A percentile compares a stretch with the other conserved stretches of the same genome.
phyloP scores from a whole-genome alignment of 2,797 vertebrate species.

The Gouania willdenowi region DNA sequence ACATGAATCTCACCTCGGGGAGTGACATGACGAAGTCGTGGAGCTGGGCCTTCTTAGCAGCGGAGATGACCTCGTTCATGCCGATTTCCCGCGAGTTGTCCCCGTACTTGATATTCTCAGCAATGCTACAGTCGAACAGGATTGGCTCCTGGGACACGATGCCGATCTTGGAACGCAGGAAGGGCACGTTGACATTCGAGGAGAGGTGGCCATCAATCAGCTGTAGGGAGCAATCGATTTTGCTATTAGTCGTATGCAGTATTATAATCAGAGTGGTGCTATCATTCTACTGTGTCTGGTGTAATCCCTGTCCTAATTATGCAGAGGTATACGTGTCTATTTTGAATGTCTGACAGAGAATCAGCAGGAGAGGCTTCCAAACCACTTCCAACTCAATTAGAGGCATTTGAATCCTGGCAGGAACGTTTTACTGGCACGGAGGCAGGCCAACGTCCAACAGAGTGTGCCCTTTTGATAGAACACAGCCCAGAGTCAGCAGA shows the following conservation, averaged over 20 bases:
- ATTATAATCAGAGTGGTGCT: slow-evolving; percentile 32
- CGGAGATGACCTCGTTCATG: slow-evolving; percentile 74
- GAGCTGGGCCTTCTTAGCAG: slow-evolving; percentile 80
- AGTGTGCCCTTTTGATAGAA: slow-evolving; percentile 12
- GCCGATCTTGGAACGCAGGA: slow-evolving; percentile 84
- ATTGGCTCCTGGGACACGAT: slow-evolving; percentile 85
- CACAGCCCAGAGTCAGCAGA: slow-evolving; percentile 35
- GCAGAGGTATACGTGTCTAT: slow-evolving; percentile 45
- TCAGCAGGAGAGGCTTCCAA: slow-evolving; percentile 30
- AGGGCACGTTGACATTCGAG: slow-evolving; percentile 65
- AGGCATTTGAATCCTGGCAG: slow-evolving; percentile 55
- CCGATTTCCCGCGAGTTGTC: slow-evolving; percentile 75
- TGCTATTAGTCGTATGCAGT: slow-evolving; percentile 29
- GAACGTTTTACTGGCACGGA: slow-evolving; percentile 30
- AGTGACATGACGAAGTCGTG: slow-evolving; percentile 82
- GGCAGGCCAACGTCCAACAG: slow-evolving; percentile 16
- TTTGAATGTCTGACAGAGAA: slow-evolving; percentile 35
- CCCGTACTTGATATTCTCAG: slow-evolving; percentile 82
- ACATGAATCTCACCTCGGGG: slow-evolving; percentile 68
- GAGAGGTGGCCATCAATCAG: slow-evolving; percentile 77
- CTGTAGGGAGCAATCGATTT: slow-evolving; percentile 53
- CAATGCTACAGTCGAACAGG: slow-evolving; percentile 83
- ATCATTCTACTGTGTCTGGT: slow-evolving; percentile 29
- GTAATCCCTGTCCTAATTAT: slow-evolving; percentile 21
- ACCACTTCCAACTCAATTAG: slow-evolving; percentile 61